Base-by-base conservation (phyloP, 1,140 invertebrate species). In the Dendrolimus kikuchii region DNA sequence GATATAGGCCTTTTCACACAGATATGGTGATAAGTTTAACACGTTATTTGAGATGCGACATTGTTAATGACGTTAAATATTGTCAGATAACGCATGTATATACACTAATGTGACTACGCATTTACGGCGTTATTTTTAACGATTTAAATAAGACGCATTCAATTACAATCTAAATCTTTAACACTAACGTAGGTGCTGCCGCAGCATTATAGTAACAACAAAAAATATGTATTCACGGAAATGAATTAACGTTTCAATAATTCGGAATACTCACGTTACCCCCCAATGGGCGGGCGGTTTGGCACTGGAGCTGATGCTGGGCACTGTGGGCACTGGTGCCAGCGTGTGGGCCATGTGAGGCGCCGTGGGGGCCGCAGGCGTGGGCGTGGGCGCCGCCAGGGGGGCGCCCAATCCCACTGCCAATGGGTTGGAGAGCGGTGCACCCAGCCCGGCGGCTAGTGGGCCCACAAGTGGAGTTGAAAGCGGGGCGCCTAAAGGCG, bases 261-360 rank as follows among this genome's bases (percentile, higher is more conserved):
- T 39, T 7, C 7, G 39, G 38, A 66, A 64, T 82, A 83, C 81
- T 82, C 68, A 86, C 82, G 78, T 86, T 64, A 84, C 81, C 56
- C 82, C 82, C 82, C 82, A 86, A 65, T 86, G 81, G 57, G 81
- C 83, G 58, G 83, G 78, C 55, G 87, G 84, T 66, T 89, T 89
- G 56, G 84, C 77, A 48, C 81, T 74, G 44, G 82, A 86, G 64
- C 77, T 84, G 68, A 84, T 86, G 64, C 79, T 83, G 51, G 78
- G 77, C 46, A 84, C 81, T 9, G 82, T 85, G 46, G 86, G 82
- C 56, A 86, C 82, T 41, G 81, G 82, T 46, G 81, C 77, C 5
- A 79, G 64, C 41, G 81, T 74, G 59, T 79, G 79, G 23, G 81
- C 54, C 5, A 82, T 70, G 63, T 75, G 78, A 7, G 68, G 54